Conservation (phyloP, 1,140 invertebrate species). For the Caenorhabditis brenneri region DNA sequence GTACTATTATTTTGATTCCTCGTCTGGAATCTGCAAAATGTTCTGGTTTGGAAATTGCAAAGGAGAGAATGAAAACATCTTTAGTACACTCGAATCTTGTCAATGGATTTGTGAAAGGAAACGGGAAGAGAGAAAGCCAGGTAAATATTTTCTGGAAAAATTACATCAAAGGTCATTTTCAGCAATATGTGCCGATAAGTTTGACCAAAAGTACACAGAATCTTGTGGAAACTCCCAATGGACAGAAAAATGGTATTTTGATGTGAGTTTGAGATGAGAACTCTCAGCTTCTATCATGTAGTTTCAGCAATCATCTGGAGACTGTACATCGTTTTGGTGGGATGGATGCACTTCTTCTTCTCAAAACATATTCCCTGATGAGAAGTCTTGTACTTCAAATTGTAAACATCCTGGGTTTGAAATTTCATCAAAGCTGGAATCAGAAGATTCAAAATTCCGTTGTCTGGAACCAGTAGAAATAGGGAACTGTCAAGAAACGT, state of each 20-base stretch:
- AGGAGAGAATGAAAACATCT: slow-evolving; percentile 61
- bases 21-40: slow-evolving; percentile 58
- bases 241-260: slow-evolving; percentile 61
- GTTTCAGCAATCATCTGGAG: slow-evolving; percentile 60
- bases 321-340: slow-evolving; percentile 65
- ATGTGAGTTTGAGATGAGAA: too few relatives aligned
- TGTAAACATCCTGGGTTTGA: slow-evolving; percentile 60
- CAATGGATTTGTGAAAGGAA: slow-evolving; percentile 66
- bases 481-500: slow-evolving; percentile 59
- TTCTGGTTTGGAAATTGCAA: slow-evolving; percentile 68
- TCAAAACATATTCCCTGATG: slow-evolving; percentile 64
- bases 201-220: slow-evolving; percentile 63
- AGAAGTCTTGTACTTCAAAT: slow-evolving; percentile 57
- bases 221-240: slow-evolving; percentile 60
- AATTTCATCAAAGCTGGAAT: not conserved
- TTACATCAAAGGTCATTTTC: not conserved
- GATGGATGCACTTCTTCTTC: slow-evolving; percentile 64
- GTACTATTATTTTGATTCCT: slow-evolving; percentile 63
- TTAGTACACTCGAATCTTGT: slow-evolving; percentile 61
- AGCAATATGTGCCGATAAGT: slow-evolving; percentile 61
- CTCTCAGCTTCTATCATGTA: too few relatives aligned
- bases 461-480: slow-evolving; percentile 59
- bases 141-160: slow-evolving; percentile 33
- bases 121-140: slow-evolving; percentile 59
- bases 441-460: slow-evolving; percentile 45